Conservation (phyloP, 2,113 vertebrate species). For the Drymodes brunneopygia region DNA sequence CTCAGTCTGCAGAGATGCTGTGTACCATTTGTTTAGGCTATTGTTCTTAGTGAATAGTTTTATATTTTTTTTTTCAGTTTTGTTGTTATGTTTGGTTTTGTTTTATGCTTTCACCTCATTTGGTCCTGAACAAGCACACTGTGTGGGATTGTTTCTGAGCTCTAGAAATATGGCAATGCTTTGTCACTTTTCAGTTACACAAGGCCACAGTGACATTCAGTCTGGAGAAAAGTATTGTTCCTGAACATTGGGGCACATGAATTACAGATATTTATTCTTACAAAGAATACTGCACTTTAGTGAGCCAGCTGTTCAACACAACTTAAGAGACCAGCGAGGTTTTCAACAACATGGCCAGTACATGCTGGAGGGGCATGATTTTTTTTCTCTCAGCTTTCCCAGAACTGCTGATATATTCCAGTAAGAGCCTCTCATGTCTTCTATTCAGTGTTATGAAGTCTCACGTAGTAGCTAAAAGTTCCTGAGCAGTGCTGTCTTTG, state of each 20-base stretch:
- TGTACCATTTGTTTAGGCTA: not conserved
- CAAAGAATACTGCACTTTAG: not conserved
- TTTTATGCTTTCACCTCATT: not conserved
- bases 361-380: not conserved
- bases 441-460: not conserved
- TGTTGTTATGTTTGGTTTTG: not conserved
- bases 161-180: not conserved
- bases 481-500: not conserved
- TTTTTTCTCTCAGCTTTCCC: not conserved
- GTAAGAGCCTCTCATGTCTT: not conserved
- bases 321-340: not conserved
- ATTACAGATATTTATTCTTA: not conserved
- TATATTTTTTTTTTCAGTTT: not conserved
- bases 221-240: not conserved
- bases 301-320: not conserved
- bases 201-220: not conserved
- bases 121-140: not conserved
- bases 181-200: not conserved
- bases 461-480: not conserved
- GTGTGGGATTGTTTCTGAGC: not conserved
- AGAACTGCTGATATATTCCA: not conserved
- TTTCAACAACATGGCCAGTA: not conserved
- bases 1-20: not conserved
- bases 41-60: not conserved
- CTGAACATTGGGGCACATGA: not conserved